Percentiles rank a stretch among this genome's conserved stretches.
phyloP scores from a whole-genome alignment of 2,797 vertebrate genomes.

The Hemitrygon akajei region DNA sequence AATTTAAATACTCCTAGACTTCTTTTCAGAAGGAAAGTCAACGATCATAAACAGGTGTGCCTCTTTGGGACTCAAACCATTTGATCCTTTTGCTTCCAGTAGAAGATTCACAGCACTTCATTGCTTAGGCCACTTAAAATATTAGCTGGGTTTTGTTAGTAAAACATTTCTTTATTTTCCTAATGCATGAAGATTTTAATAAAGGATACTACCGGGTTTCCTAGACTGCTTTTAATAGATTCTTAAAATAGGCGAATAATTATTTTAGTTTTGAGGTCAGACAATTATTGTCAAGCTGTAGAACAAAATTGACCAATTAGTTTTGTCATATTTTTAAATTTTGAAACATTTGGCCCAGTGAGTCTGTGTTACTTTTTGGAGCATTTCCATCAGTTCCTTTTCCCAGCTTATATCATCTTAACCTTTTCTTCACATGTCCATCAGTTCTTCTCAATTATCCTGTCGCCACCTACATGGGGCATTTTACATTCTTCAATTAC shows the following conservation, averaged over 20 bases:
- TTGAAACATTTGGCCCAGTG: too few species aligned
- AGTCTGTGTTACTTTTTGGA: too few species aligned
- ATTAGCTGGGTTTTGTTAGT: neutral
- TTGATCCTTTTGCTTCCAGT: neutral
- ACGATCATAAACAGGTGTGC: neutral
- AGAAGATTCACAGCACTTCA: neutral
- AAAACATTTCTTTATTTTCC: neutral
- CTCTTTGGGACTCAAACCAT: neutral
- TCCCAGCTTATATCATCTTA: too few species aligned
- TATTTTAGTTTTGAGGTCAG: neutral
- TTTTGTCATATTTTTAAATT: neutral
- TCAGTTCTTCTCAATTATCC: too few species aligned
- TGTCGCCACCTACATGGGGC: too few species aligned
- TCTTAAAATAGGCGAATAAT: neutral
- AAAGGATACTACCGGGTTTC: neutral
- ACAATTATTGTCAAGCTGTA: neutral
- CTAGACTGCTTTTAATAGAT: too few species aligned
- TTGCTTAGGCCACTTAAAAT: neutral
- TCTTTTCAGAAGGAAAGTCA: neutral
- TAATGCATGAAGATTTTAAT: neutral
- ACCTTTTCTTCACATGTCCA: too few species aligned
- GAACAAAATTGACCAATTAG: neutral
- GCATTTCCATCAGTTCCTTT: too few species aligned
- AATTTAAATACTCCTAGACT: neutral
- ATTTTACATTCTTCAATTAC: too few species aligned